Base-by-base conservation (phyloP, 2,888 invertebrate genomes). In the Diarsia brunnea region DNA sequence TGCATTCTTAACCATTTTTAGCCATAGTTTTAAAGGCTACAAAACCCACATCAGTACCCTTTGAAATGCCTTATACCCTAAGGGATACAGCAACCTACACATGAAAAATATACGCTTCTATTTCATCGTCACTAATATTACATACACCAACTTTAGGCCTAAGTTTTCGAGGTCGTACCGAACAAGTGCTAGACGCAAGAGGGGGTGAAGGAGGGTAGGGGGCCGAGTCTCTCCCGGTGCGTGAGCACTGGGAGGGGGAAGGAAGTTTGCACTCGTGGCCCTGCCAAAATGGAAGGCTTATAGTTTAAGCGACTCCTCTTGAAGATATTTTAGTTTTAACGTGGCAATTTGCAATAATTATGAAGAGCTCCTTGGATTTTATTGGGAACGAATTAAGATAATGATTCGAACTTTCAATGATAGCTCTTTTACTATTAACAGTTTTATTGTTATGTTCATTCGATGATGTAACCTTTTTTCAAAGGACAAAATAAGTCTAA, bases 141-240 rank as follows among this genome's bases (percentile, higher is more conserved):
- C 81, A 84, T 78, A 78, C 75, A 77, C 72, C 75, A 81, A 87
- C 84, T 84, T 85, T 77, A 88, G 90, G 89, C 90, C 91, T 88
- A 91, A 93, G 91, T 94, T 95, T 94, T 94, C 92, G 94, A 94
- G 95, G 95, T 93, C 95, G 93, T 86, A 89, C 87, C 85, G 88
- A 90, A 91, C 91, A 91, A 92, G 92, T 91, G 93, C 94, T 93
- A 95, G 94, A 94, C 94, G 93, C 90, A 90, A 84, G 84, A 88
- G 88, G 90, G 70, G 88, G 87, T 53, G 69, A 85, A 83, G 81
- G 71, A 68, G 75, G 68, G 75, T 80, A 82, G 87, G 85, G 81
- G 84, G 71, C 82, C 81, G 79, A 70, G 78, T 79, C 81, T 76
- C 84, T 81, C 87, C 84, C 80, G 87, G 84, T 82, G 88, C 89